These are phyloP conservation scores for Hypomecis atomaria DNA, from an alignment of 2,888 invertebrate genomes.

Conservation along the genomic window DNA sequence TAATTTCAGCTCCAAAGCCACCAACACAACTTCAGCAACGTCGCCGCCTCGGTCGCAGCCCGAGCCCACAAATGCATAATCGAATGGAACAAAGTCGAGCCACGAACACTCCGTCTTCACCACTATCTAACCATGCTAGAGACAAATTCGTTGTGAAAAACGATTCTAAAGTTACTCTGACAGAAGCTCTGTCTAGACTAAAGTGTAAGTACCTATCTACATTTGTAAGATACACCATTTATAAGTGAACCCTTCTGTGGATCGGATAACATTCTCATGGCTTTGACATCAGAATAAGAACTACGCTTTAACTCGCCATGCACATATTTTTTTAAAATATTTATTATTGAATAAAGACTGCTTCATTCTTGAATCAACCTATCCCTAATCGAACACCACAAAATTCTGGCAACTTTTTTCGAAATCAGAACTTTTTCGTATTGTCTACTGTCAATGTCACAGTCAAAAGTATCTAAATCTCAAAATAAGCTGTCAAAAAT, in stretches of 20 bases:
- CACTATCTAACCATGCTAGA: background rate
- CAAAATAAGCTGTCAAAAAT: slow-evolving; percentile 39
- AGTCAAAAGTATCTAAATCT: slow-evolving; percentile 2
- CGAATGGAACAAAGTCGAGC: slow-evolving; percentile 64
- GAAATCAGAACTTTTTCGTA: slow-evolving; percentile 42
- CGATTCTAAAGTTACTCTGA: slow-evolving; percentile 57
- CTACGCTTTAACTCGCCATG: no score
- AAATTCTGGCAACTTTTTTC: slow-evolving; percentile 40
- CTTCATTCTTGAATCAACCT: slow-evolving; percentile 5
- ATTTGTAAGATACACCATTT: no score
- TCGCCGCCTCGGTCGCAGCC: slow-evolving; percentile 75
- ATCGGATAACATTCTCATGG: no score
- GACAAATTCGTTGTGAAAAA: slow-evolving; percentile 50
- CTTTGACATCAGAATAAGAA: no score
- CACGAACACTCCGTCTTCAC: slow-evolving; percentile 62
- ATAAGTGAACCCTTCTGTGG: no score
- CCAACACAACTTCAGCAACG: slow-evolving; percentile 51
- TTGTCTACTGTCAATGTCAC: slow-evolving; percentile 16
- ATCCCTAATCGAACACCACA: background rate
- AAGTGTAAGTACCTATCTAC: slow-evolving; percentile 58
- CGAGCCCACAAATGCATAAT: slow-evolving; percentile 60
- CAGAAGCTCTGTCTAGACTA: slow-evolving; percentile 65
- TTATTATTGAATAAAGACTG: background rate
- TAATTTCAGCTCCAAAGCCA: slow-evolving; percentile 20
- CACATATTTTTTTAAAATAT: no score